These are phyloP conservation scores for Erythrolamprus reginae DNA, from an alignment of 2,113 vertebrate species.

Conservation along the genomic window DNA sequence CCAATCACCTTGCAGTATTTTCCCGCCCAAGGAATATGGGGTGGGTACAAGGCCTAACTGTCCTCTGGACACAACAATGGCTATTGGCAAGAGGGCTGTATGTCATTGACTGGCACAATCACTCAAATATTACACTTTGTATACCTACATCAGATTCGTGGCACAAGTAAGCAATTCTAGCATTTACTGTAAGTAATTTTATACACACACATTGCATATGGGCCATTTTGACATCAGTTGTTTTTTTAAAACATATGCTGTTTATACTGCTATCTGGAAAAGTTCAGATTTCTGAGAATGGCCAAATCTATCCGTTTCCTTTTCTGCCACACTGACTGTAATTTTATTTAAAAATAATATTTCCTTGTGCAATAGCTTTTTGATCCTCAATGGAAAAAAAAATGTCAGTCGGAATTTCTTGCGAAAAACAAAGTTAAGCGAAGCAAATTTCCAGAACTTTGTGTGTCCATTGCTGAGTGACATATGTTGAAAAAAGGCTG, in stretches of 20 bases:
- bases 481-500: background rate
- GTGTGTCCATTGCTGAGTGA: background rate
- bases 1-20: too few relatives aligned
- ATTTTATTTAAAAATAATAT: background rate
- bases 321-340: background rate
- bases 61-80: too few relatives aligned
- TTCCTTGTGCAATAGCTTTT: background rate
- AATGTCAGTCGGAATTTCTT: background rate
- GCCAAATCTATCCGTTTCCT: background rate
- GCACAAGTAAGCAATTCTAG: background rate
- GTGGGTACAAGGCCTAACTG: too few relatives aligned
- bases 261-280: background rate
- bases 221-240: background rate
- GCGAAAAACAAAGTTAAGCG: background rate
- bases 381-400: background rate
- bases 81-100: background rate
- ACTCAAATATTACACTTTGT: background rate
- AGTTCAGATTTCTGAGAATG: background rate
- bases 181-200: background rate
- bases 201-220: background rate
- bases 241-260: background rate
- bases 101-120: background rate
- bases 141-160: background rate
- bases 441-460: background rate
- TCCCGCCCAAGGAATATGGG: too few relatives aligned